phyloP scores from a whole-genome alignment of 2,888 invertebrate genomes.

The Athalia cordata region DNA sequence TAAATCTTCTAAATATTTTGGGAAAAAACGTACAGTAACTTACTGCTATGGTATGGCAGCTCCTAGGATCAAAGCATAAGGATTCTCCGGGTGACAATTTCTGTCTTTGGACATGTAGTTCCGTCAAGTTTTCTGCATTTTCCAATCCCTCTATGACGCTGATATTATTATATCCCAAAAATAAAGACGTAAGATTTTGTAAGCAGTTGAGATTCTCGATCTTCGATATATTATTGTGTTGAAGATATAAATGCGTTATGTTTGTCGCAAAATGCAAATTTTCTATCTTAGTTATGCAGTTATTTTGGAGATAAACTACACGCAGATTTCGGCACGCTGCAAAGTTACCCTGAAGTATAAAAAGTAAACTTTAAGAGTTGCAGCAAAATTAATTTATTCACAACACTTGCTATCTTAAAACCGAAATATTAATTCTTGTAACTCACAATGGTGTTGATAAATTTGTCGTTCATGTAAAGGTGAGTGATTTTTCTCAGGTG shows the following conservation, averaged over 20 bases:
- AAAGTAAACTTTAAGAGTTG: not conserved
- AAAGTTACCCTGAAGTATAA: conserved; percentile 67
- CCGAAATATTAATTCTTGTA: not conserved
- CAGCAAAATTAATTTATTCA: no score
- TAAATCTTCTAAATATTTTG: not conserved
- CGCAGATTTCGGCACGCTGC: conserved; percentile 74
- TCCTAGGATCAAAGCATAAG: conserved; percentile 82
- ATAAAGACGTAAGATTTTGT: conserved; percentile 84
- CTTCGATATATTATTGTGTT: conserved; percentile 85
- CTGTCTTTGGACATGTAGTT: conserved; percentile 83
- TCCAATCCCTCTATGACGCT: conserved; percentile 83
- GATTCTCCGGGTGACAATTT: conserved; percentile 75
- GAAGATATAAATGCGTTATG: conserved; percentile 82
- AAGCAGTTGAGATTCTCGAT: conserved; percentile 81
- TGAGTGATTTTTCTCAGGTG: conserved; percentile 69
- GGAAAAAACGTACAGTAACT: conserved; percentile 53
- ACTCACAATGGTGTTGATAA: conserved; percentile 77
- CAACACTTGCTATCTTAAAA: not conserved
- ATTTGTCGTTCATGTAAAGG: conserved; percentile 78
- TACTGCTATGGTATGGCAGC: conserved; percentile 78
- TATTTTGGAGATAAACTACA: conserved; percentile 87
- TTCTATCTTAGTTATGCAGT: conserved; percentile 84
- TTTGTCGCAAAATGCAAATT: conserved; percentile 81
- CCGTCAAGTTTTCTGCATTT: conserved; percentile 77
- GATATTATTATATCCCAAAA: conserved; percentile 82